Base-by-base conservation (phyloP, 1,140 invertebrate species). In the Magallana gigas region DNA sequence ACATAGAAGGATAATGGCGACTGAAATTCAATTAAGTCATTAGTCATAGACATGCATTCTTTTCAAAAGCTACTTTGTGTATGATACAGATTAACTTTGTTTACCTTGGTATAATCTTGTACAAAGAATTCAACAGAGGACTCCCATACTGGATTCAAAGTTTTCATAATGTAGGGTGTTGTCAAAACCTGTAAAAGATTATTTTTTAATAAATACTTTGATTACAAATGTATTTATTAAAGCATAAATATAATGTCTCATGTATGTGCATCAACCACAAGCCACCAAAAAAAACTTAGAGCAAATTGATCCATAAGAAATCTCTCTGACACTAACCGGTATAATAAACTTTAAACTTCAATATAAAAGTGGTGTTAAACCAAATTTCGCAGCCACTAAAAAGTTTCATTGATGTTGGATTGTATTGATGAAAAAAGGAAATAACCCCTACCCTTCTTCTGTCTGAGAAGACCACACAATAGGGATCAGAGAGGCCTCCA, bases 381-480 rank as follows among this genome's bases (percentile, higher is more conserved):
- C 0, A 48, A 48, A 2, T 48, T 0, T 48, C 36, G 5, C 36
- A 48, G 36, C 5, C 36, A 48, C 36, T 48, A 5, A 5, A 5
- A 48, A 48, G 36, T 48, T 5, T 48, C 5, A 48, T 48, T 2
- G 36, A 48, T 4, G 36, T 5, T 48, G 2, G 36, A 48, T 48
- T 48, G 36, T 2, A 23, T 23, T 23, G 36, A 48, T 48, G 36
- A 48, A 48, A 23, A 48, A 48, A 5, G 36, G 80, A 56, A 9
- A 16, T 48, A 82, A 83, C 36, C 68, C 91, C 91, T 92, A 96
- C 96, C 94, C 96, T 96, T 85, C 95, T 94, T 48, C 95, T 94
- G 88, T 96, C 95, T 91, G 94, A 95, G 92, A 96, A 96, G 8
- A 96, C 88, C 62, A 96, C 95, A 92, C 96, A 96, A 87, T 96